Percentiles rank a stretch among this genome's conserved stretches.
These are phyloP conservation scores for Holothuria scabra DNA, from an alignment of 53 echinoderm and acorn worm species.

Conservation along the genomic window DNA sequence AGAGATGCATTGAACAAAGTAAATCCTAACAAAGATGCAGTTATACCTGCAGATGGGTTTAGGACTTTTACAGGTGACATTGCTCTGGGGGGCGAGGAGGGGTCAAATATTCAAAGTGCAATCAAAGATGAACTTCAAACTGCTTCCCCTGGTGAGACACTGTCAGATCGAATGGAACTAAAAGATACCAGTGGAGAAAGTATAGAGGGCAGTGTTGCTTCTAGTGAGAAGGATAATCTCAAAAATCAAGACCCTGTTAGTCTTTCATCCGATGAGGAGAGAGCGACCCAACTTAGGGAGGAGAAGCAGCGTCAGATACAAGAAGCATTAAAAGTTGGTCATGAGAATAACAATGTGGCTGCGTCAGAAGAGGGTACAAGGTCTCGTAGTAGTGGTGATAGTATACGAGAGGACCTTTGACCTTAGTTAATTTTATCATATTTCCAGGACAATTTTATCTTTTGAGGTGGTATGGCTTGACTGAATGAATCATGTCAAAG, in stretches of 20 bases:
- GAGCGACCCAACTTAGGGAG: background rate
- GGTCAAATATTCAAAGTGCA: background rate
- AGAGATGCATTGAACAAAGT: constrained; percentile 62
- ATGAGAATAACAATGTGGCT: constrained; percentile 16
- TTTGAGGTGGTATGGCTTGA: too few species aligned
- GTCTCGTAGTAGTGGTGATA: background rate
- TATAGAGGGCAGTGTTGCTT: background rate
- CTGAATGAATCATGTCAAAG: too few species aligned
- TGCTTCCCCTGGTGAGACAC: background rate
- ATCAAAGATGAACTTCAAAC: constrained; percentile 16
- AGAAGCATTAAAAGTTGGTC: background rate
- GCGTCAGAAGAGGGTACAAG: background rate
- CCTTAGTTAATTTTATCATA: background rate
- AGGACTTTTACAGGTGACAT: too few species aligned
- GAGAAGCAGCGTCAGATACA: background rate
- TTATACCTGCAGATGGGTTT: constrained; percentile 18
- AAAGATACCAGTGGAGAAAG: constrained; percentile 47
- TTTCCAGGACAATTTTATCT: too few species aligned
- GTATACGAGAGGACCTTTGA: constrained; percentile 15
- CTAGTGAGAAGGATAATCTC: background rate
- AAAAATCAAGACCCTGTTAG: background rate
- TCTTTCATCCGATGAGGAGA: constrained; percentile 14
- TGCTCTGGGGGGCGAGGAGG: too few species aligned
- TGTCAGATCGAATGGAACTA: background rate
- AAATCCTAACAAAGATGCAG: constrained; percentile 61